These are phyloP conservation scores for Kryptolebias ocellatus DNA, from an alignment of 2,797 vertebrate genomes.

Conservation along the genomic window DNA sequence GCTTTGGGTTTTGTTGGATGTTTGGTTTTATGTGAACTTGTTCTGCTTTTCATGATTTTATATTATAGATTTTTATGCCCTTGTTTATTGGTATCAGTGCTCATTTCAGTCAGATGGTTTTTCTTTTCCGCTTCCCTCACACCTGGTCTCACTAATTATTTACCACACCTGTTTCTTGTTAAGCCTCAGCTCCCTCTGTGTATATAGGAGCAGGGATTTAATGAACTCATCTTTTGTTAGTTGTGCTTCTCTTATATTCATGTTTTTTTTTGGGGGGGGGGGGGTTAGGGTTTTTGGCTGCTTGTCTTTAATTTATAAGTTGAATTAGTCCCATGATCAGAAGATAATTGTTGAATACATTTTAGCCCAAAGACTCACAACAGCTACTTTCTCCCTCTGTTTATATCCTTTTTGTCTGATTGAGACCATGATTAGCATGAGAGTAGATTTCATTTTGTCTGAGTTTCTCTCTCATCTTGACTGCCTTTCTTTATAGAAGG, in stretches of 20 bases:
- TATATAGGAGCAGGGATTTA: background rate
- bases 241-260: background rate
- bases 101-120: too few species aligned
- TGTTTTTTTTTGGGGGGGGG: too few species aligned
- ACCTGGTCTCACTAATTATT: background rate
- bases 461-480: conserved; percentile 27
- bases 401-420: background rate
- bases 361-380: too few species aligned
- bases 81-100: too few species aligned
- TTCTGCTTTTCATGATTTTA: too few species aligned
- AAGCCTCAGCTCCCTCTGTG: background rate
- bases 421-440: conserved; percentile 23
- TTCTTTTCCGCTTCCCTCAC: background rate
- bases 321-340: too few species aligned
- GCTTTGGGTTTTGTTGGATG: too few species aligned
- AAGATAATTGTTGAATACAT: too few species aligned
- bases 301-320: too few species aligned
- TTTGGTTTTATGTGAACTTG: too few species aligned
- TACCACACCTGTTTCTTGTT: background rate
- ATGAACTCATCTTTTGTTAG: background rate
- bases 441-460: conserved; percentile 60
- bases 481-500: conserved; percentile 39
- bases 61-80: too few species aligned
- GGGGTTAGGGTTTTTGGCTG: too few species aligned
- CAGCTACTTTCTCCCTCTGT: background rate